Evolutionary conservation across 2,797 vertebrate genomes (phyloP), one percentile per base, ranked within the genome.

Genomic region (Phataginus tricuspis): DNA sequence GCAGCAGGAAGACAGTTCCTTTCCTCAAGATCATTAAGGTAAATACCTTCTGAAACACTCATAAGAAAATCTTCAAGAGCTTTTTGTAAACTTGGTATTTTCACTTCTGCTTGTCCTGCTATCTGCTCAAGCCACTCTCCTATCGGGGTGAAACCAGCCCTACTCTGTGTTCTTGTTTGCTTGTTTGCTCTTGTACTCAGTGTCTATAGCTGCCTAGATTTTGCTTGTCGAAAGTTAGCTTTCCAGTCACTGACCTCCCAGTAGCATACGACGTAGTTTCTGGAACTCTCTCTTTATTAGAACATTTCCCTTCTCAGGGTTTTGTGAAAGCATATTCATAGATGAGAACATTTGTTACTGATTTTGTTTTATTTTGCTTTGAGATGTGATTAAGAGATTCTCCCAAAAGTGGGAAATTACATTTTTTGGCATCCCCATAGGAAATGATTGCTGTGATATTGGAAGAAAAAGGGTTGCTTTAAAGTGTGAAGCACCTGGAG

Each of bases 401-500:
- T 19, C 10, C 6, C 16, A 83, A 0, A 68, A 79, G 13, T 29
- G 13, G 37, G 51, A 78, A 51, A 53, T 25, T 31, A 49, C 53
- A 9, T 19, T 66, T 45, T 83, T 68, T 27, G 6, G 1, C 0
- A n/a, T 31, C 34, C 10, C 21, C 4, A 19, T 59, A 4, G 8
- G 85, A 19, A 66, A 34, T 0, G 57, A n/a, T 49, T 66, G 7
- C 13, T 23, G 27, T 45, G 39, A 14, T 2, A 6, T 0, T 66
- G 21, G 13, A 7, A 5, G 12, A n/a, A 2, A 37, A 85, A 27
- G 63, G 45, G 3, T 1, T 49, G 15, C n/a, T 66, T 39, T 66
- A 55, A 72, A 29, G 11, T 3, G 4, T 18, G 4, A 27, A 18
- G 4, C 0, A 2, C 12, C 4, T 14, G 21, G 18, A 80, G 13